A percentile compares a stretch with the other conserved stretches of the same genome.
These are phyloP conservation scores for Apoda limacodes DNA, from an alignment of 2,888 invertebrate genomes.

Conservation along the genomic window DNA sequence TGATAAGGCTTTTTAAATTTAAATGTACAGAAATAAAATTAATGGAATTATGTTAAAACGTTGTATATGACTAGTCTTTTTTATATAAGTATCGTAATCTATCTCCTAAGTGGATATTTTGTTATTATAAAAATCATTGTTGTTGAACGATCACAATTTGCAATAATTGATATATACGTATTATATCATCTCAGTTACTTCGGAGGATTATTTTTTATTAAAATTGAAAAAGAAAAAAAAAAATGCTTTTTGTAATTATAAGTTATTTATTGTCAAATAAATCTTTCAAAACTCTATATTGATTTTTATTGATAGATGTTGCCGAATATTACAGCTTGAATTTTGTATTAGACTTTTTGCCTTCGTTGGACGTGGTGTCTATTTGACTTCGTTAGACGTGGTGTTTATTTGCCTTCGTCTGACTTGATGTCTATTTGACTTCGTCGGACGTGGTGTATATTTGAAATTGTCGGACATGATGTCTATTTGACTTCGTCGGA, in stretches of 20 bases:
- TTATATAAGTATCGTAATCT: too few species aligned
- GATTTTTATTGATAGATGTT: constrained; percentile 41
- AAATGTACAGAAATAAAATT: too few species aligned
- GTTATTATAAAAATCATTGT: constrained; percentile 17
- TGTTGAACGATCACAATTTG: constrained; percentile 19
- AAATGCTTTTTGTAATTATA: constrained; percentile 59
- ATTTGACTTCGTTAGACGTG: too few species aligned
- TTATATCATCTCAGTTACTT: constrained; percentile 23
- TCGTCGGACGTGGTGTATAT: too few species aligned
- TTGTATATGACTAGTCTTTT: constrained; percentile 45
- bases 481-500: too few species aligned
- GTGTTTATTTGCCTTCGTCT: too few species aligned
- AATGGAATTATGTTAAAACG: constrained; percentile 23
- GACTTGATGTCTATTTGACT: too few species aligned
- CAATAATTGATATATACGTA: constrained; percentile 28
- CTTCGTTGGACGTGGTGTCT: too few species aligned
- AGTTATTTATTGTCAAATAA: constrained; percentile 66
- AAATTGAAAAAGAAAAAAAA: constrained; percentile 35
- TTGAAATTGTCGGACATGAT: too few species aligned
- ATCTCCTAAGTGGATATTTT: constrained; percentile 13
- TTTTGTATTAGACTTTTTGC: too few species aligned
- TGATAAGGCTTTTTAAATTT: too few species aligned
- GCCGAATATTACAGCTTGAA: too few species aligned
- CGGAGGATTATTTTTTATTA: constrained; percentile 35
- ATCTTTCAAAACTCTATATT: constrained; percentile 43